Evolutionary conservation across 1,140 invertebrate genomes (phyloP), one percentile per base, ranked within the genome.

Genomic region (Euura saliciscinereae): DNA sequence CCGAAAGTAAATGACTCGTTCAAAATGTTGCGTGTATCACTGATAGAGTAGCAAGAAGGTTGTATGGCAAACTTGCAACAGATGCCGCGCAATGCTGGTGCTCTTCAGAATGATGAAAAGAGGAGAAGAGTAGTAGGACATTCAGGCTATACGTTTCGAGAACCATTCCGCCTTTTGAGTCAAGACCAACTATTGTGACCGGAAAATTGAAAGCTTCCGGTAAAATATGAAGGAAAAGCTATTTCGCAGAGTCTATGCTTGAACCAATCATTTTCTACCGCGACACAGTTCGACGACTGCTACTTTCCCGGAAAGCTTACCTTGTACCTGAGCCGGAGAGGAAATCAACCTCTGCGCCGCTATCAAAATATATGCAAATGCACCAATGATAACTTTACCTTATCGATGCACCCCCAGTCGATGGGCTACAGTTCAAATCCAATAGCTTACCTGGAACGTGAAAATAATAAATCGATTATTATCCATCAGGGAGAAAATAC

Each of bases 171-270:
- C 51, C 51, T 59, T 59, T 59, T 59, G 51, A 59, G 51, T n/a
- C 51, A n/a, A 8, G 51, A 59, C 51, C 51, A 59, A 59, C 51
- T n/a, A 59, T 59, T 59, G 51, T 59, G 8, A 6, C 8, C 51
- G 51, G 51, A 59, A 59, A 59, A 59, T 59, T 59, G 51, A 59
- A 59, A 59, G 51, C 51, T 59, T n/a, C 8, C 51, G 8, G 51
- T 59, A 59, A 59, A 59, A 59, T 59, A 59, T 59, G 51, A 59
- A 59, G 51, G 51, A 59, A 59, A 59, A 59, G 51, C 51, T 59
- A 59, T 59, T 59, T 59, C 51, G 6, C 51, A 6, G 51, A 59
- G 51, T 59, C 51, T 59, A 59, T 59, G 13, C 51, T 59, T 59
- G 51, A 59, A 59, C 51, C 51, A 59, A 59, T 59, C 51, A 59